Evolutionary conservation across 1,140 invertebrate species (phyloP), one percentile per base, ranked within the genome.

Genomic region (Phenacoccus solenopsis): DNA sequence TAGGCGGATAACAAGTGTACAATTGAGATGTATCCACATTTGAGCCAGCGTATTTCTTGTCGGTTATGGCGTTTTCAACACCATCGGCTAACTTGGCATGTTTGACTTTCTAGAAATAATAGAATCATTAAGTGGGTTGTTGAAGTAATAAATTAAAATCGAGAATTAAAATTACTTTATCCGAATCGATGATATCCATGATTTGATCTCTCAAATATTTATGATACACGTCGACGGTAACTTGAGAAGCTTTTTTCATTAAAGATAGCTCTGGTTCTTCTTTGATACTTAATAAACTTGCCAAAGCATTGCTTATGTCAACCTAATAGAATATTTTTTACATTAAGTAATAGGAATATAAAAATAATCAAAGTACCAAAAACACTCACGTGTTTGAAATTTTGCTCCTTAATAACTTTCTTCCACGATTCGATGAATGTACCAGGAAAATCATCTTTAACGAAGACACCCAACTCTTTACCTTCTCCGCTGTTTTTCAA

Each of bases 171-270:
- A 72, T 77, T 81, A 94, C 92, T 81, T 90, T 91, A 77, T 98
- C 96, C 7, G 91, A 89, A 84, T 99, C 97, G 77, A 99, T 96
- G 74, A 98, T 95, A 78, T 98, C 94, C 88, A 98, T 97, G 70
- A 99, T 93, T 80, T 98, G 93, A 80, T 97, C 93, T 80, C 95
- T 95, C 7, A 99, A 83, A 81, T 96, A 97, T 77, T 98, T 98
- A 27, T 87, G 91, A 78, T 96, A 99, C 3, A 99, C 86, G 82
- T 98, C 96, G 64, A 92, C 89, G 27, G 95, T 93, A 5, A 96
- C 91, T 75, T 92, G 80, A 75, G 89, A 93, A 0, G 98, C 95
- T 82, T 95, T 96, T 79, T 94, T 97, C 59, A 98, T 87, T n/a
- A 89, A 88, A 25, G 88, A 85, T 28, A 99, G 81, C 81, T 99